Percentiles rank a stretch among this genome's conserved stretches.
Conservation (phyloP, 2,888 invertebrate species). For the Eupithecia abbreviata region DNA sequence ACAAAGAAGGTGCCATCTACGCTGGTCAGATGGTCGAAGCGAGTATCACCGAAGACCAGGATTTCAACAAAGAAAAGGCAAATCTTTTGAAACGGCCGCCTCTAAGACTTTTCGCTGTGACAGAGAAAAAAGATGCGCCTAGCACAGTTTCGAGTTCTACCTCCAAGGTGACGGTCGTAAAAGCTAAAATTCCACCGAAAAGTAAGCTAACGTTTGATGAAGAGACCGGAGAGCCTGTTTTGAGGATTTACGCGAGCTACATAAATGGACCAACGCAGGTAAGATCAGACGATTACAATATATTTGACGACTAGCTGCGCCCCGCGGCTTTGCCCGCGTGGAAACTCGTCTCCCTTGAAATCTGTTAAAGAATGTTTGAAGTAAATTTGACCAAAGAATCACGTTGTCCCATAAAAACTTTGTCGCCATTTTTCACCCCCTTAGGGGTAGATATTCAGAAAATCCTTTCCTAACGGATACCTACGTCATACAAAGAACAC, state of each 20-base stretch:
- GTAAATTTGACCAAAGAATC: too few relatives aligned
- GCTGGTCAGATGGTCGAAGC: constrained; percentile 78
- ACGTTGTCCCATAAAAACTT: too few relatives aligned
- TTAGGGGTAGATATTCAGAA: too few relatives aligned
- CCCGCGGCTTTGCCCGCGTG: too few relatives aligned
- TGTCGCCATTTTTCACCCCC: too few relatives aligned
- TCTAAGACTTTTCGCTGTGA: constrained; percentile 62
- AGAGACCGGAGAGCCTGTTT: constrained; percentile 76
- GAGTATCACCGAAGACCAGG: constrained; percentile 73
- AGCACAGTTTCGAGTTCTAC: constrained; percentile 46
- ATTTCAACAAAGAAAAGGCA: constrained; percentile 71
- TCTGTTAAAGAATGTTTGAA: too few relatives aligned
- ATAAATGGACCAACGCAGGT: constrained; percentile 70
- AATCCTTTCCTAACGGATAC: too few relatives aligned
- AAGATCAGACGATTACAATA: constrained; percentile 26
- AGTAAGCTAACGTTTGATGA: constrained; percentile 76
- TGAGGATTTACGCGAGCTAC: constrained; percentile 83
- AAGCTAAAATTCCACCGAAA: constrained; percentile 75
- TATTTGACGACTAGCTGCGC: too few relatives aligned
- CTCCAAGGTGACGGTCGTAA: constrained; percentile 64
- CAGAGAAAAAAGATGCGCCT: constrained; percentile 58
- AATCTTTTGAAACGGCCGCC: constrained; percentile 65
- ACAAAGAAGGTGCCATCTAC: constrained; percentile 67
- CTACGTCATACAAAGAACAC: too few relatives aligned
- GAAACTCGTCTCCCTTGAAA: too few relatives aligned